Conservation (phyloP, 1,140 invertebrate genomes). For the Diplogasteroides magnus region DNA sequence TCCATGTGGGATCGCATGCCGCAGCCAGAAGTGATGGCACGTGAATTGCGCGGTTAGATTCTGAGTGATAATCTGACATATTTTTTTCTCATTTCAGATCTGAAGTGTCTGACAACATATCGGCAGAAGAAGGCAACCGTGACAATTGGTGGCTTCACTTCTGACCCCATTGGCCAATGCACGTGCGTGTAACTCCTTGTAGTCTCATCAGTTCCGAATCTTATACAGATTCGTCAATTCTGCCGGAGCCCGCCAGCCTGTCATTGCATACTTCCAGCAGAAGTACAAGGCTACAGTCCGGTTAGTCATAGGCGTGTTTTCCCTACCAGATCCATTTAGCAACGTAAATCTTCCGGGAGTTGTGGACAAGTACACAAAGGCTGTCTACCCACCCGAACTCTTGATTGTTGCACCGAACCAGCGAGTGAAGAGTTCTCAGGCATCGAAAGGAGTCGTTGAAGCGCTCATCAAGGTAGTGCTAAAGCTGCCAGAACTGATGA, state of each 20-base stretch:
- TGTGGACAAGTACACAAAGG: not conserved
- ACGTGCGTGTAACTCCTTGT: not conserved
- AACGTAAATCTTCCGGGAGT: not conserved
- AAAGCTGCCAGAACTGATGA: too few species aligned
- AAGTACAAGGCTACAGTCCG: not conserved
- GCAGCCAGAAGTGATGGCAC: not conserved
- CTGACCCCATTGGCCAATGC: not conserved
- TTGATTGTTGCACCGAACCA: not conserved
- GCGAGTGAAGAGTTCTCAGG: not conserved
- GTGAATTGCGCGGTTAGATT: not conserved
- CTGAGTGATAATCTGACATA: not conserved
- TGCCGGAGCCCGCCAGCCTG: too few species aligned
- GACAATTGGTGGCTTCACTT: not conserved
- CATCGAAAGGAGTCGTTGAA: not conserved
- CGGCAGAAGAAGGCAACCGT: not conserved
- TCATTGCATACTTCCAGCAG: not conserved
- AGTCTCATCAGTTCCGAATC: too few species aligned
- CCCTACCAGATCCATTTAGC: not conserved
- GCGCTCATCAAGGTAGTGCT: not conserved
- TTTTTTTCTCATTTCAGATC: not conserved
- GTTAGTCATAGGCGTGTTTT: too few species aligned
- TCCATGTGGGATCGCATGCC: too few species aligned
- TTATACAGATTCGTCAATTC: too few species aligned
- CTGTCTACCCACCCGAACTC: not conserved
- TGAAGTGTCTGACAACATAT: not conserved